These are phyloP conservation scores for Hippopotamus amphibius DNA, from an alignment of 2,113 vertebrate genomes.

Conservation along the genomic window DNA sequence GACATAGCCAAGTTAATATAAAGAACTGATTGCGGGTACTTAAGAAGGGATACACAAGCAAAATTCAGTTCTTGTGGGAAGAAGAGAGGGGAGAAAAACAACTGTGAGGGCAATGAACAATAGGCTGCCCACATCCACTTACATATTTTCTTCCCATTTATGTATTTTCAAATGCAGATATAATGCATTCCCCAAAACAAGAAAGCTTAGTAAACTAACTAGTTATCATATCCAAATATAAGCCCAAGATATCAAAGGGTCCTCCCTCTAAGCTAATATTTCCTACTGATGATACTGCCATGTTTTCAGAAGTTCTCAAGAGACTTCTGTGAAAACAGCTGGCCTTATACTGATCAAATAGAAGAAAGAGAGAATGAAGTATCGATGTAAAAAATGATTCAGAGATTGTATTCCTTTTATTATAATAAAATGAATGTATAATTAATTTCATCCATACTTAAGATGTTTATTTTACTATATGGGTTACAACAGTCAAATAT, in stretches of 20 bases:
- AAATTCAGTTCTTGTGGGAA: background rate
- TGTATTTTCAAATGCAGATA: background rate
- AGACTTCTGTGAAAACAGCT: background rate
- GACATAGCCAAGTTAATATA: background rate
- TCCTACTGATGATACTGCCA: background rate
- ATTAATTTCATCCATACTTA: background rate
- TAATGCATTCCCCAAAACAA: background rate
- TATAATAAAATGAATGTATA: background rate
- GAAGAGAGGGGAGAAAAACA: background rate
- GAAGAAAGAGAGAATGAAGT: background rate
- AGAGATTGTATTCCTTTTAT: background rate
- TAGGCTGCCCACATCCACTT: background rate
- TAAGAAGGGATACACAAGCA: background rate
- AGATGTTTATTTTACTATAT: background rate
- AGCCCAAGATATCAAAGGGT: background rate
- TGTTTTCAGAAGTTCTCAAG: background rate
- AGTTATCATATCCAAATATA: background rate
- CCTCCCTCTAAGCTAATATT: accelerated
- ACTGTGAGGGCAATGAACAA: background rate
- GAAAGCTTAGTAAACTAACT: background rate
- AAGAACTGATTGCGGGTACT: background rate
- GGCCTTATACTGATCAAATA: background rate
- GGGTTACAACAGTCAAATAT: background rate
- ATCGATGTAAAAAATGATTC: background rate
- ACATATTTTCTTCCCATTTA: background rate